phyloP scores from a whole-genome alignment of 2,113 vertebrate species.

The Saguinus imperator region DNA sequence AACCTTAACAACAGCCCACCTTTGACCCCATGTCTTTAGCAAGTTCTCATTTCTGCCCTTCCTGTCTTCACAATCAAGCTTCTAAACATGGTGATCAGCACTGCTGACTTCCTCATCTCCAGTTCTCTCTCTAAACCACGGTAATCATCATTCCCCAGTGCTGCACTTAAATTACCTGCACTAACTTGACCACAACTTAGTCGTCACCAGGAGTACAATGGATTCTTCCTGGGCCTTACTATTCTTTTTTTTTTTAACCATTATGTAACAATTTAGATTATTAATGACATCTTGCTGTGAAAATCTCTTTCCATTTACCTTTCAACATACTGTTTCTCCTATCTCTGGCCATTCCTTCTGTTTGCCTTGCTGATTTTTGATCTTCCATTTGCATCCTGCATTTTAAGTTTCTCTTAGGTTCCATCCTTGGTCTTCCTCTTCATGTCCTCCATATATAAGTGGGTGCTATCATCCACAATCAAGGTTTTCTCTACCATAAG shows the following conservation, averaged over 20 bases:
- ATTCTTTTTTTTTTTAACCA: neutral
- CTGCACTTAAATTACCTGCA: neutral
- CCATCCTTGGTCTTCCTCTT: neutral
- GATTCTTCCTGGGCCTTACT: neutral
- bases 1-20: neutral
- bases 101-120: neutral
- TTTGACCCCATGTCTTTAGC: neutral
- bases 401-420: neutral
- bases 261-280: neutral
- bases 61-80: neutral
- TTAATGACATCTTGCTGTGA: neutral
- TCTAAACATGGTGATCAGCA: neutral
- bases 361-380: neutral
- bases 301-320: neutral
- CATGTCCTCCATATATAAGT: neutral
- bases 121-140: neutral
- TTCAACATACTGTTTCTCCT: neutral
- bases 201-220: too few relatives aligned
- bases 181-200: neutral
- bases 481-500: neutral
- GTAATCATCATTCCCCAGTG: neutral
- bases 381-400: neutral
- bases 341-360: neutral
- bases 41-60: too few relatives aligned
- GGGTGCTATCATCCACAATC: neutral